phyloP scores from a whole-genome alignment of 2,888 invertebrate genomes.

The Gari tellinella region DNA sequence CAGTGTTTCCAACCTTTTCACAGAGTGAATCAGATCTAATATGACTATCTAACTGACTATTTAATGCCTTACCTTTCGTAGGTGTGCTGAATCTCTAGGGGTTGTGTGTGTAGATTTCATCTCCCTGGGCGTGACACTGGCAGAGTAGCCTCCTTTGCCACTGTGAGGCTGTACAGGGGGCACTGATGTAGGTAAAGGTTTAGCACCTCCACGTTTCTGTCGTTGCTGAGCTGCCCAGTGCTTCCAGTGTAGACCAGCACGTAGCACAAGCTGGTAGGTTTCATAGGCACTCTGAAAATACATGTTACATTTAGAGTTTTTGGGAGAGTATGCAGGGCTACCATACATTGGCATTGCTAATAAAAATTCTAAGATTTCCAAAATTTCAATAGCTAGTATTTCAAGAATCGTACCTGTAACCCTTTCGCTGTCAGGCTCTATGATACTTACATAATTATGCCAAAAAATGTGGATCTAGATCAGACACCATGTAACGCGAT shows the following conservation, averaged over 20 bases:
- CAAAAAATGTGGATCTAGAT: too few relatives aligned
- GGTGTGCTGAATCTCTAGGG: neutral
- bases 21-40: too few relatives aligned
- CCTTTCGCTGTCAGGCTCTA: too few relatives aligned
- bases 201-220: neutral
- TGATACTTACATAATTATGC: too few relatives aligned
- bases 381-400: too few relatives aligned
- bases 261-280: conserved; percentile 68
- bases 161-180: neutral
- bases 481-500: too few relatives aligned
- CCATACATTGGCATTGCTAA: too few relatives aligned
- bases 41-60: too few relatives aligned
- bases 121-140: neutral
- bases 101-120: neutral
- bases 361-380: too few relatives aligned
- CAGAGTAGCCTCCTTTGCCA: neutral
- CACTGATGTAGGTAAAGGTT: neutral
- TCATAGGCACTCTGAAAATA: conserved; percentile 69
- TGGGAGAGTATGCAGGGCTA: too few relatives aligned
- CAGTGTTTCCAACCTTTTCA: too few relatives aligned
- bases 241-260: conserved; percentile 78
- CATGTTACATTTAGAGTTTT: neutral
- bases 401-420: too few relatives aligned
- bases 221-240: conserved; percentile 55
- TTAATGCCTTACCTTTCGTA: neutral